phyloP scores from a whole-genome alignment of 2,113 vertebrate species.

The Procapra przewalskii region DNA sequence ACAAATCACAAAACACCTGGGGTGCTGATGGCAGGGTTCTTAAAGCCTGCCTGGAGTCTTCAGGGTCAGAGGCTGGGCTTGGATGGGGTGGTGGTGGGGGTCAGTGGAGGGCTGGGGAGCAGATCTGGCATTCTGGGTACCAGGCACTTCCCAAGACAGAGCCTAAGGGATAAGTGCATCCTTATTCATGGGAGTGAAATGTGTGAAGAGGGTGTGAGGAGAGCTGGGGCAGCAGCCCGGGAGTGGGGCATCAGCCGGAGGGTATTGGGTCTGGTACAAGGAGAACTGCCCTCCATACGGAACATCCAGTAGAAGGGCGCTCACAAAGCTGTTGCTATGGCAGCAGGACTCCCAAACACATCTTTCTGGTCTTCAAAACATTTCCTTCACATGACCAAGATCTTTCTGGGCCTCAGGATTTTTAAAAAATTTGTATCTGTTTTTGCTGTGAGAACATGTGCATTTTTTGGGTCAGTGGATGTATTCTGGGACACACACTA shows the following conservation, averaged over 20 bases:
- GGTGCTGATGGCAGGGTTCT: background rate
- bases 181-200: background rate
- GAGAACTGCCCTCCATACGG: background rate
- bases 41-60: background rate
- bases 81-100: background rate
- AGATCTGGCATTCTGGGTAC: background rate
- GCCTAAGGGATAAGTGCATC: background rate
- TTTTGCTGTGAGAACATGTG: background rate
- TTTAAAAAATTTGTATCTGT: background rate
- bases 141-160: background rate
- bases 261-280: background rate
- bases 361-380: background rate
- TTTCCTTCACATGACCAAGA: background rate
- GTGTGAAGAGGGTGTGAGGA: background rate
- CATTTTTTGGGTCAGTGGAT: background rate
- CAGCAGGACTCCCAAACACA: background rate
- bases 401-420: background rate
- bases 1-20: background rate
- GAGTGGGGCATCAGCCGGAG: background rate
- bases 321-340: background rate
- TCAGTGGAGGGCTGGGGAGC: background rate
- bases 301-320: background rate
- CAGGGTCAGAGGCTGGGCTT: background rate
- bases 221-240: background rate
- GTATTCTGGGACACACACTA: rapidly evolving